Evolutionary conservation across 2,888 invertebrate species (phyloP), one percentile per base, ranked within the genome.

Genomic region (Cylloceria caligata): DNA sequence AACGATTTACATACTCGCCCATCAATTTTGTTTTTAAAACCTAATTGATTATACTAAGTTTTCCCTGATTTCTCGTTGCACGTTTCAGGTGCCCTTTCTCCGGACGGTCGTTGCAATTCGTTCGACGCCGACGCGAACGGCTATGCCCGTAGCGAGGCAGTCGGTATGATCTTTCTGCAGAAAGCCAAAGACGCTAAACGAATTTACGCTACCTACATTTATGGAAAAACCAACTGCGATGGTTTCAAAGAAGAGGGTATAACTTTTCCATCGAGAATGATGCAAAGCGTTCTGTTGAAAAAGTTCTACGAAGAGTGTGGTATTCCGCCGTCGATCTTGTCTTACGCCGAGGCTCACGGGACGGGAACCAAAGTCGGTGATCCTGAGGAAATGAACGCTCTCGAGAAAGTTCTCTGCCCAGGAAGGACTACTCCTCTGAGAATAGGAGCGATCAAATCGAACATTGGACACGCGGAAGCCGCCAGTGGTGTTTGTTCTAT

Each of bases 401-500:
- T 99, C 67, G 96, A 97, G 65, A 96, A 96, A 86, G 95, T 97
- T 36, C 95, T 98, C 91, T 97, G 97, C 89, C 94, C 94, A 3
- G 95, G 95, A 24, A 94, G 98, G n/a, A 95, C 94, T 0, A 95
- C 95, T 0, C 96, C 98, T 0, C 94, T 98, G 0, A 93, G 95
- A 69, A 96, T 99, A 79, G 99, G 99, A 1, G 97, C 98, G 0
- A 96, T 98, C 39, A 99, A 99, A 91, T 98, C 98, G 0, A 99
- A 98, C 93, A 94, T 98, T 91, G 99, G 99, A 0, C 99, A 99
- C 92, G 95, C 97, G 0, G 99, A 99, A n/a, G n/a, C n/a, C n/a
- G n/a, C n/a, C n/a, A n/a, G n/a, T n/a, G n/a, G n/a, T n/a, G n/a
- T n/a, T n/a, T 97, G 97, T 86, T 96, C 97, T 0, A 91, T 98